Evolutionary conservation across 2,113 vertebrate genomes (phyloP), one percentile per base, ranked within the genome.

Genomic region (Cichladusa arquata): DNA sequence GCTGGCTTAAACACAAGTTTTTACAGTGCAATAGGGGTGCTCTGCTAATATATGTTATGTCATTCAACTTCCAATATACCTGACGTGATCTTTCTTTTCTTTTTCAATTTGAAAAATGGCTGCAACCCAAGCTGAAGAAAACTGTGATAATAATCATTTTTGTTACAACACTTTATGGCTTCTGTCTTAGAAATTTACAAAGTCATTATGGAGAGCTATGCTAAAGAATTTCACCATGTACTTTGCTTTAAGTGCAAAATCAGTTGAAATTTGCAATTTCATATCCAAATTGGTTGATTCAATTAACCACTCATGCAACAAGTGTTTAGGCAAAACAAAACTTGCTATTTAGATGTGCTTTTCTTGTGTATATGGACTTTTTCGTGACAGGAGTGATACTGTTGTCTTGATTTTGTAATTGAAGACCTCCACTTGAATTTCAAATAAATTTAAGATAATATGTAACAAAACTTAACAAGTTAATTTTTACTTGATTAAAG

Each of bases 1-100:
- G 34, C 56, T 81, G 56, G 86, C 88, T 95, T 92, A 95, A 95
- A 47, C 16, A 66, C 54, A 72, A 11, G 14, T 80, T 90, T 95
- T 86, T 67, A 76, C 57, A 64, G 51, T 51, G 44, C 19, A 28
- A 6, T 38, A 60, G 61, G 64, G 40, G 42, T 93, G 44, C 70
- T 71, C 48, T 62, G 42, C 38, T 87, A 62, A 51, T 56, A 38
- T 70, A 45, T 42, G 19, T 77, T 66, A 77, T 13, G 15, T 53
- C 67, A 57, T 73, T 80, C 45, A 44, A 33, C 22, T 57, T 31
- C 31, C 45, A 57, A 53, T 72, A 70, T 53, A 54, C 18, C 31
- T 15, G 24, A 24, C 1, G 2, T 33, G 40, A 38, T 71, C 51
- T 81, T 85, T 78, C 18, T 84, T 87, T 85, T 62, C 17, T 80